A percentile compares a stretch with the other conserved stretches of the same genome.
Evolutionary conservation across 2,888 invertebrate species (phyloP).

Genomic region (Epinotia demarniana): DNA sequence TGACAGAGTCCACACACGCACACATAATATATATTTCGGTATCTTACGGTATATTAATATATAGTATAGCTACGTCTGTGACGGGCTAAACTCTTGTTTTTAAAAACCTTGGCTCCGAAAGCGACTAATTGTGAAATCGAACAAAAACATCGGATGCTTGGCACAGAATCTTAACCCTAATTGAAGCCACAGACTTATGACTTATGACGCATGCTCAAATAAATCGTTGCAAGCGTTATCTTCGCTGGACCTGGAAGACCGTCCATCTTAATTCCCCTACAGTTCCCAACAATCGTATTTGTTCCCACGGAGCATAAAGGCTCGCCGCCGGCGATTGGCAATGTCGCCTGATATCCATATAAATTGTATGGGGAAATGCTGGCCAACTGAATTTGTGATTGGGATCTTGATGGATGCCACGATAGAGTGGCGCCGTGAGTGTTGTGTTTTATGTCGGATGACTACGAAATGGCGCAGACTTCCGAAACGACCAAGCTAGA

Average conservation of each 20-base stretch:
- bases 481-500: neutral
- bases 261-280: constrained; percentile 44
- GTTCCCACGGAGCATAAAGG: constrained; percentile 42
- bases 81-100: neutral
- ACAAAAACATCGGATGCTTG: neutral
- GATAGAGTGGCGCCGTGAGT: constrained; percentile 60
- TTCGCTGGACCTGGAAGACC: constrained; percentile 32
- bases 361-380: constrained; percentile 66
- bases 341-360: constrained; percentile 66
- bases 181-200: neutral
- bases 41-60: too few species aligned
- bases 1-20: too few species aligned
- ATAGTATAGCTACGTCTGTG: too few species aligned
- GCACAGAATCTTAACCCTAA: neutral
- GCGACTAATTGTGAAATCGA: neutral
- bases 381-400: constrained; percentile 70
- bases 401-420: constrained; percentile 72
- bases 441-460: constrained; percentile 47
- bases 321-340: constrained; percentile 53
- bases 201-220: constrained; percentile 3
- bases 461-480: constrained; percentile 11
- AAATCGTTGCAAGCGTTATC: constrained; percentile 13
- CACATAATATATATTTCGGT: too few species aligned
- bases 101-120: neutral
- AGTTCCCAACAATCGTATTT: constrained; percentile 59